phyloP scores from a whole-genome alignment of 2,113 vertebrate genomes.

The Protomyctophum bolini region DNA sequence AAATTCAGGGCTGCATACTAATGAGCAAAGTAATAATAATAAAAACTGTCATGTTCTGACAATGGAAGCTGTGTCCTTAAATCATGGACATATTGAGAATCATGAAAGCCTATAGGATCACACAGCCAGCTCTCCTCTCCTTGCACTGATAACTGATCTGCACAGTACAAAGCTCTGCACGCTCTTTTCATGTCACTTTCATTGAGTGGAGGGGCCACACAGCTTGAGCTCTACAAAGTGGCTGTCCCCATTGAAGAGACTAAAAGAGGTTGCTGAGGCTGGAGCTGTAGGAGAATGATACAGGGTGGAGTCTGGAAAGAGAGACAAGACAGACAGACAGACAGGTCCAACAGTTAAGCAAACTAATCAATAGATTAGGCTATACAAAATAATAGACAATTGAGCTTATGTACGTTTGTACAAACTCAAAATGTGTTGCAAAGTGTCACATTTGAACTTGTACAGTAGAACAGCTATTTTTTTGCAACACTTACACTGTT shows the following conservation, averaged over 20 bases:
- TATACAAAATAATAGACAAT: too few species aligned
- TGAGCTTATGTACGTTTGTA: too few species aligned
- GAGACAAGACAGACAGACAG: slow-evolving; percentile 7
- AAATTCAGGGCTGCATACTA: slow-evolving; percentile 15
- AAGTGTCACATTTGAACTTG: too few species aligned
- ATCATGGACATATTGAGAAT: slow-evolving; percentile 63
- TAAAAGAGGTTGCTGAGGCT: slow-evolving; percentile 76
- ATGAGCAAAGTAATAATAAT: not conserved
- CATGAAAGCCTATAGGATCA: slow-evolving; percentile 78
- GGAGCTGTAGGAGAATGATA: slow-evolving; percentile 61
- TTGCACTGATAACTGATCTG: slow-evolving; percentile 78
- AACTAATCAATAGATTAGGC: not conserved
- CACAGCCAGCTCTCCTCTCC: slow-evolving; percentile 64
- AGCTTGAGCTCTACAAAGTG: slow-evolving; percentile 72
- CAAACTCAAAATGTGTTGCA: too few species aligned
- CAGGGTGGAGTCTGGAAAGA: slow-evolving; percentile 31
- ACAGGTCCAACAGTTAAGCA: not conserved
- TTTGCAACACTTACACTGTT: too few species aligned
- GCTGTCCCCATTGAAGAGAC: slow-evolving; percentile 70
- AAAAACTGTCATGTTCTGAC: slow-evolving; percentile 17
- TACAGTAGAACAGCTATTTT: too few species aligned
- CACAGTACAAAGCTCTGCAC: slow-evolving; percentile 79
- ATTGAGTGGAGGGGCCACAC: slow-evolving; percentile 73
- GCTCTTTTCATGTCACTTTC: slow-evolving; percentile 83
- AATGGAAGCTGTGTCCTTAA: slow-evolving; percentile 49